phyloP scores from a whole-genome alignment of 37 sponge, comb jelly and placozoan genomes.

The Bolinopsis microptera region DNA sequence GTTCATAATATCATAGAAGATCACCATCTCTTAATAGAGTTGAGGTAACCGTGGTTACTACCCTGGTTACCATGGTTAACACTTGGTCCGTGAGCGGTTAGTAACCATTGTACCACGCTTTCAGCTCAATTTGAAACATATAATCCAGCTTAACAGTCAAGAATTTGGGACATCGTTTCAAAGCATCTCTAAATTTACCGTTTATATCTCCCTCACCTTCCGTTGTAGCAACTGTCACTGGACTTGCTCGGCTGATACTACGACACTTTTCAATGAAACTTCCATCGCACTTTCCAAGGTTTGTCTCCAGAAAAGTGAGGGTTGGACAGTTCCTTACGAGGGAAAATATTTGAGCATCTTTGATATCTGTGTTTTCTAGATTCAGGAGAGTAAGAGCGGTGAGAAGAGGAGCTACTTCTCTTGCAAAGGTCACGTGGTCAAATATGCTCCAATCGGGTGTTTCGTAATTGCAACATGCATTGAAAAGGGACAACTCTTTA shows the following conservation, averaged over 20 bases:
- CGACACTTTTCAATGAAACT: not conserved
- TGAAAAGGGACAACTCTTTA: not conserved
- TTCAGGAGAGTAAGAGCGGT: not conserved
- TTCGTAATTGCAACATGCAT: not conserved
- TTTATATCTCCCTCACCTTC: not conserved
- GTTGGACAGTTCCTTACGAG: not conserved
- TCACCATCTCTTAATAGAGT: no score
- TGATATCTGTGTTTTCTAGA: not conserved
- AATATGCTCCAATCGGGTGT: not conserved
- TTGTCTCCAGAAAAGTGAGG: not conserved
- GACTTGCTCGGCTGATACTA: not conserved
- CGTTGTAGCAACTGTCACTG: not conserved
- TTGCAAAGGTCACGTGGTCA: not conserved
- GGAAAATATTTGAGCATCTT: not conserved
- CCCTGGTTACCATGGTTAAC: no score
- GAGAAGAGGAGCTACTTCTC: not conserved
- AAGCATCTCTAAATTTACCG: not conserved
- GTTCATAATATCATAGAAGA: no score
- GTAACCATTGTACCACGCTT: no score
- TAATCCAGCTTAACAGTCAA: no score
- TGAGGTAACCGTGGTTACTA: no score
- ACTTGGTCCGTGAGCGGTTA: no score
- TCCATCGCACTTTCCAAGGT: not conserved
- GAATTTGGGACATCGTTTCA: not conserved
- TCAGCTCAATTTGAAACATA: no score